These are phyloP conservation scores for Trichosurus vulpecula DNA, from an alignment of 2,797 vertebrate species.

Conservation along the genomic window DNA sequence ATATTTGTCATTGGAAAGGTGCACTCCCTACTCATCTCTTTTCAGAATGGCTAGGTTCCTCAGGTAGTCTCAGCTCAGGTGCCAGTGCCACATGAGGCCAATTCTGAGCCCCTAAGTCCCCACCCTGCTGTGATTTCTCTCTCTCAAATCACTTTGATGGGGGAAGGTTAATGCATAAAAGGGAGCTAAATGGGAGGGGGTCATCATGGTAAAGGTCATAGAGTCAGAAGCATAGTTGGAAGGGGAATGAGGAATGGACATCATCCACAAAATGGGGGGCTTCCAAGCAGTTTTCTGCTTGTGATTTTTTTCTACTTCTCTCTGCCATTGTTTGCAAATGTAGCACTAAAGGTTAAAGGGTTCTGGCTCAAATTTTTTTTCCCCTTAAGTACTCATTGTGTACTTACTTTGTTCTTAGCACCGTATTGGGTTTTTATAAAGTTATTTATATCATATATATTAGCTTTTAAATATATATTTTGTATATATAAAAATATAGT, in stretches of 20 bases:
- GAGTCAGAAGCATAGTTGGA: not conserved
- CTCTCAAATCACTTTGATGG: not conserved
- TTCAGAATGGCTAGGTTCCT: no score
- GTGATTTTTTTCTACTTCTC: slow-evolving; percentile 34
- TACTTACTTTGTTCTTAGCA: slow-evolving; percentile 4
- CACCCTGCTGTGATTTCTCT: not conserved
- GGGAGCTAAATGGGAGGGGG: not conserved
- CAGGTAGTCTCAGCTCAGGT: not conserved
- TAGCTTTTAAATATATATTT: not conserved
- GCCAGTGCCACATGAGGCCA: not conserved
- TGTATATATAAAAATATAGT: not conserved
- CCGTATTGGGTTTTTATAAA: not conserved
- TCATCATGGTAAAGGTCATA: not conserved
- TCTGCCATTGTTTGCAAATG: slow-evolving; percentile 26
- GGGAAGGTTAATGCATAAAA: not conserved
- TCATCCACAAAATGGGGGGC: not conserved
- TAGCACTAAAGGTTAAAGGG: slow-evolving; percentile 16
- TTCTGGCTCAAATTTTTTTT: slow-evolving; percentile 27
- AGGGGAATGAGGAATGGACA: not conserved
- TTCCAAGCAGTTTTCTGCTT: not conserved
- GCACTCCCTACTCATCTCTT: no score
- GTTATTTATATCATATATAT: not conserved
- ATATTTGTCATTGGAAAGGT: no score
- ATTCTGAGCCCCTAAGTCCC: not conserved
- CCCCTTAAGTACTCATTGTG: not conserved